Percentiles rank a stretch among this genome's conserved stretches.
phyloP scores from a whole-genome alignment of 1,140 invertebrate genomes.

The Euura lappo region DNA sequence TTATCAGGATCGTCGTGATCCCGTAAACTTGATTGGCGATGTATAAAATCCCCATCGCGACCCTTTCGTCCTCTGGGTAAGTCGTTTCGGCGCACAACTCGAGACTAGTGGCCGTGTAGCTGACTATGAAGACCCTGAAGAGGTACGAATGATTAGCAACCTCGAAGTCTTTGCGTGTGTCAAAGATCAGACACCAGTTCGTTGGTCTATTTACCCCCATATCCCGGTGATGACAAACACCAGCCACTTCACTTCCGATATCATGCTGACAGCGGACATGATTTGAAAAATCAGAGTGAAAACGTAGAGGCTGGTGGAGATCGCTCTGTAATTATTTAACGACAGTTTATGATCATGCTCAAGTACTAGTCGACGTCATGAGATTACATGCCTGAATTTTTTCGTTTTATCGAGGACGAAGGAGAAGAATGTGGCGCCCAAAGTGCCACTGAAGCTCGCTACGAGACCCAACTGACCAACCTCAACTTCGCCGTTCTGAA shows the following conservation, averaged over 20 bases:
- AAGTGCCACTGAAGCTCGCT: neutral
- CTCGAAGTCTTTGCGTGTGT: slow-evolving; percentile 48
- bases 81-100: slow-evolving; percentile 76
- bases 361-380: slow-evolving; percentile 8
- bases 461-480: neutral
- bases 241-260: no score
- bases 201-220: no score
- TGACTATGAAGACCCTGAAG: slow-evolving; percentile 71
- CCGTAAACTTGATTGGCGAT: slow-evolving; percentile 63
- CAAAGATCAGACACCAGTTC: slow-evolving; percentile 30
- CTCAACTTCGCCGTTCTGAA: neutral
- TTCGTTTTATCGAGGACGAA: neutral
- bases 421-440: no score
- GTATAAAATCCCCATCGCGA: slow-evolving; percentile 70
- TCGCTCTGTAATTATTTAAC: no score
- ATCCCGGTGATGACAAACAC: no score
- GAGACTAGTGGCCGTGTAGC: slow-evolving; percentile 73
- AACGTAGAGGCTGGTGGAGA: no score
- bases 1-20: slow-evolving; percentile 27
- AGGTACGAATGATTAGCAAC: slow-evolving; percentile 31
- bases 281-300: no score
- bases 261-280: no score
- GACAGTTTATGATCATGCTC: no score
- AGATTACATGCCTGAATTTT: neutral
- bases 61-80: slow-evolving; percentile 71